Conservation (phyloP, 2,797 vertebrate genomes). For the Rousettus madagascariensis region DNA sequence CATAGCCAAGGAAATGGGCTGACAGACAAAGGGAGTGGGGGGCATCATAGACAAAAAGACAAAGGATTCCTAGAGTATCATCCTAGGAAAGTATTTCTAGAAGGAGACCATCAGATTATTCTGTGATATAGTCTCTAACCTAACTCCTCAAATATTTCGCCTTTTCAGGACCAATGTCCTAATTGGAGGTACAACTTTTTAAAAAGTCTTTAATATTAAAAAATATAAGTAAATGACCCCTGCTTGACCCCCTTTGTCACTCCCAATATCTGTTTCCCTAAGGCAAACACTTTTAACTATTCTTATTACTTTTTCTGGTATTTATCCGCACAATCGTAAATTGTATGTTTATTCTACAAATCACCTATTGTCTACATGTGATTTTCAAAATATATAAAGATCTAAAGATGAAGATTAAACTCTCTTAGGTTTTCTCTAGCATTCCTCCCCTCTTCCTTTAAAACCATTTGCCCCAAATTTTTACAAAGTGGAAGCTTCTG, state of each 20-base stretch:
- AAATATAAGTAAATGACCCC: not conserved
- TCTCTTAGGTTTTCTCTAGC: not conserved
- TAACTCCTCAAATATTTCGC: not conserved
- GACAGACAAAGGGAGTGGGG: not conserved
- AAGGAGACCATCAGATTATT: not conserved
- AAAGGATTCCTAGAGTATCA: not conserved
- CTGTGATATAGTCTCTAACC: not conserved
- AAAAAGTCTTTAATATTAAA: not conserved
- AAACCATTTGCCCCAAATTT: not conserved
- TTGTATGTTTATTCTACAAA: not conserved
- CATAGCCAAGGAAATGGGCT: not conserved
- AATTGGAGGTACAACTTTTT: not conserved
- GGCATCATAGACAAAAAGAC: not conserved
- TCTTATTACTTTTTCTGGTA: not conserved
- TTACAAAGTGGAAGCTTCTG: not conserved
- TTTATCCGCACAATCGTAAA: not conserved
- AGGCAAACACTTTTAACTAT: not conserved
- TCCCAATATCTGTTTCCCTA: not conserved
- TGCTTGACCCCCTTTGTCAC: too few species aligned
- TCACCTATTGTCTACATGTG: not conserved
- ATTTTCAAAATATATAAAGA: not conserved
- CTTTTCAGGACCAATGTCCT: not conserved
- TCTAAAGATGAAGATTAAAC: not conserved
- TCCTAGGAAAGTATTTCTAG: not conserved
- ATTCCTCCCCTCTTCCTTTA: not conserved